Evolutionary conservation across 2,797 vertebrate genomes (phyloP), one percentile per base, ranked within the genome.

Genomic region (Xenops minutus): DNA sequence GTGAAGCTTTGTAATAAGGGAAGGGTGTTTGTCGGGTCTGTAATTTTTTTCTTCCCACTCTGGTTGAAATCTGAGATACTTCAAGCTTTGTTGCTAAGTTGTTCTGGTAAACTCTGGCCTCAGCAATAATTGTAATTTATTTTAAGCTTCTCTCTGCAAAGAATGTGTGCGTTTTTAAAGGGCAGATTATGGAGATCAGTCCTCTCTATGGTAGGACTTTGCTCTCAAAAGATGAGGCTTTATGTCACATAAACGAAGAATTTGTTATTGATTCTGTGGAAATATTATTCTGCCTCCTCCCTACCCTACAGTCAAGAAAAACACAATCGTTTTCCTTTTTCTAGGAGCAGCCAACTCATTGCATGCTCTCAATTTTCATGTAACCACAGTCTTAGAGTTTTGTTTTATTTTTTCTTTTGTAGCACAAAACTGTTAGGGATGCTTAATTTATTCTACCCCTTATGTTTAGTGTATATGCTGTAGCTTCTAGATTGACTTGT

Each of bases 21-120:
- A 85, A 95, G 88, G 72, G 93, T 96, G 95, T 95, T 96, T 85
- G 64, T 95, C 51, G 82, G 96, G 80, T 89, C 97, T 97, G 85
- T 97, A 95, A 97, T 97, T 97, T 97, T 97, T 97, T 96, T 94
- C 94, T 96, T 94, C 89, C 94, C 92, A 77, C 95, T 97, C 87
- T 87, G 93, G 96, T 96, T 97, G 89, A 97, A 97, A 96, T 94
- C 88, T 96, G 89, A 96, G 94, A 91, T 97, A 94, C 97, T 97
- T 97, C 93, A 86, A 68, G 93, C 88, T 90, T 97, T 97, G 92
- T 97, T 95, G 92, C 96, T 96, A 78, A 93, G 68, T 96, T 96
- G 69, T 97, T 96, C 96, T 95, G 90, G 96, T 97, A 97, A 98
- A 97, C 91, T 95, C 92, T 96, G 79, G 91, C 96, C 95, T 95